A percentile compares a stretch with the other conserved stretches of the same genome.
These are phyloP conservation scores for Hirtodrosophila cameraria DNA, from an alignment of 2,888 invertebrate genomes.

Conservation along the genomic window DNA sequence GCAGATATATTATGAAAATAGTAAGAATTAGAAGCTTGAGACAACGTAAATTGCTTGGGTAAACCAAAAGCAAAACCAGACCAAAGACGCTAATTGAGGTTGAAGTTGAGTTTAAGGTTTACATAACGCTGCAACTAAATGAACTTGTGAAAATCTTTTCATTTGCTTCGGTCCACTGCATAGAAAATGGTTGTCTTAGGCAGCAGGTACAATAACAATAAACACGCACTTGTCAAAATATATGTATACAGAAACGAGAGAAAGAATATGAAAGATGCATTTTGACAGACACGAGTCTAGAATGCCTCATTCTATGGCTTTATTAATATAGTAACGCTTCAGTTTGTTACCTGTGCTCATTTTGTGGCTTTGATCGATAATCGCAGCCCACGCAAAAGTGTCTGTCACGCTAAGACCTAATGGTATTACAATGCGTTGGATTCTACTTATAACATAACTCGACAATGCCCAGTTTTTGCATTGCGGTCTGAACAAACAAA, in stretches of 20 bases:
- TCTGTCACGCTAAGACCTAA: slow-evolving; percentile 71
- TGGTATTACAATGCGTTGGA: slow-evolving; percentile 65
- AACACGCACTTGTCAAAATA: slow-evolving; percentile 75
- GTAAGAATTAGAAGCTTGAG: slow-evolving; percentile 11
- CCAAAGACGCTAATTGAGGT: slow-evolving; percentile 77
- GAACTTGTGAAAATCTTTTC: slow-evolving; percentile 75
- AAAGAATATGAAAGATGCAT: slow-evolving; percentile 18
- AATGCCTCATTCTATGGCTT: slow-evolving; percentile 16
- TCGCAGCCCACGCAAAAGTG: slow-evolving; percentile 76
- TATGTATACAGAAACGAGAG: slow-evolving; percentile 42
- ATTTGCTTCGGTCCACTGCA: slow-evolving; percentile 21
- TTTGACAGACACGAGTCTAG: slow-evolving; percentile 52
- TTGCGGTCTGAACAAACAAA: slow-evolving; percentile 59
- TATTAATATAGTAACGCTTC: slow-evolving; percentile 16
- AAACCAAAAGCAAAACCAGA: too few relatives aligned
- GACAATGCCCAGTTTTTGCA: slow-evolving; percentile 45
- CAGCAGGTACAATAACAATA: slow-evolving; percentile 44
- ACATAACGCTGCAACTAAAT: slow-evolving; percentile 72
- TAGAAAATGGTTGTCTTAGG: slow-evolving; percentile 3
- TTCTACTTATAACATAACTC: slow-evolving; percentile 38
- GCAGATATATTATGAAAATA: slow-evolving; percentile 16
- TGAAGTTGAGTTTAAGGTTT: slow-evolving; percentile 48
- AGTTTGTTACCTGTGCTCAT: slow-evolving; percentile 61
- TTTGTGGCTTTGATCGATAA: slow-evolving; percentile 81
- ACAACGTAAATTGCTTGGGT: slow-evolving; percentile 35